phyloP scores from a whole-genome alignment of 2,888 invertebrate genomes.

The Tenthredo scrophulariae region DNA sequence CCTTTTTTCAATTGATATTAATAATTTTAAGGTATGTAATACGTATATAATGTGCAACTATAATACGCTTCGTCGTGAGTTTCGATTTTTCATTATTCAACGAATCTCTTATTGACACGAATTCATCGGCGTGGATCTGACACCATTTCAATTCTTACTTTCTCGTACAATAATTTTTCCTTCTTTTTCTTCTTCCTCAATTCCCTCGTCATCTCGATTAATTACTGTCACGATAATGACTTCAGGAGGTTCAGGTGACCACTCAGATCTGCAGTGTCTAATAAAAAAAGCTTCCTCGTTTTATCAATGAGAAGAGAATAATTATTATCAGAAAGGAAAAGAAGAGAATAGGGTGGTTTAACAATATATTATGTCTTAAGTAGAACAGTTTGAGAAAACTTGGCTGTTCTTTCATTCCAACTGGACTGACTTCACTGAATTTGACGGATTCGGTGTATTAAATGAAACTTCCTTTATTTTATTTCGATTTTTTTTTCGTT shows the following conservation, averaged over 20 bases:
- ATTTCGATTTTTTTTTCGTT: not conserved
- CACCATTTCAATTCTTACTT: not conserved
- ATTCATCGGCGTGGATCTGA: not conserved
- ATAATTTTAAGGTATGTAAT: not conserved
- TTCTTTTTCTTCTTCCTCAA: not conserved
- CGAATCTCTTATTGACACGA: not conserved
- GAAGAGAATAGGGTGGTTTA: not conserved
- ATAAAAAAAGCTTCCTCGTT: not conserved
- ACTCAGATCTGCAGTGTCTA: not conserved
- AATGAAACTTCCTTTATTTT: not conserved
- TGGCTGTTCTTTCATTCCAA: not conserved
- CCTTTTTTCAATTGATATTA: conserved; percentile 26
- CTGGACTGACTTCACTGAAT: not conserved
- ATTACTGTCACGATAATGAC: not conserved
- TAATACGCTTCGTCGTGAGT: not conserved
- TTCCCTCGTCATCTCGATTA: not conserved
- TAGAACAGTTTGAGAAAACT: not conserved
- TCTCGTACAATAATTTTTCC: not conserved
- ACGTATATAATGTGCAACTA: not conserved
- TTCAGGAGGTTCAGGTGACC: not conserved
- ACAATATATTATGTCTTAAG: not conserved
- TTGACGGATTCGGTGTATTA: not conserved
- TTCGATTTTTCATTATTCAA: not conserved
- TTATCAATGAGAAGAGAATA: not conserved
- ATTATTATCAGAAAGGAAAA: not conserved